Conservation (phyloP, 2,797 vertebrate species). For the Macroramphosus scolopax region DNA sequence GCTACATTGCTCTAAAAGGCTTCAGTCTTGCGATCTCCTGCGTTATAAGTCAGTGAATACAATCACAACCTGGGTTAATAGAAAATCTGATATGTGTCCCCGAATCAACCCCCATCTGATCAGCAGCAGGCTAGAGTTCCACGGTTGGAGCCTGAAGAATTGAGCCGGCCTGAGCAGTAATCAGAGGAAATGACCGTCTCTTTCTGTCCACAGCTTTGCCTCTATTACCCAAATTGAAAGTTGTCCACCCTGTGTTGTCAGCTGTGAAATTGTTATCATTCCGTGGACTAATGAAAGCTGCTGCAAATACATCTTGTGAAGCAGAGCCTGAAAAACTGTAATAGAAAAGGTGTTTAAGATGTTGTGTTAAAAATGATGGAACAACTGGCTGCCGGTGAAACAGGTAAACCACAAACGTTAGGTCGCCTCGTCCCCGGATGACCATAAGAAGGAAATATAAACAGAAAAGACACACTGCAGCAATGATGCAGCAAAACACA, state of each 20-base stretch:
- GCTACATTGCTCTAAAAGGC: not conserved
- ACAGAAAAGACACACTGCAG: conserved; percentile 33
- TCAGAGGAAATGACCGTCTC: conserved; percentile 26
- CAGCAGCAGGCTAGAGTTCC: too few species aligned
- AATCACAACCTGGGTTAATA: conserved; percentile 30
- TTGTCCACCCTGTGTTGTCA: conserved; percentile 9
- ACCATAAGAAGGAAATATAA: conserved; percentile 8
- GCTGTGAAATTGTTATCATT: conserved; percentile 27
- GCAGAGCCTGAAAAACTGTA: conserved; percentile 6
- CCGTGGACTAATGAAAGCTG: conserved; percentile 30
- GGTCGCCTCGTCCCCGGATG: not conserved
- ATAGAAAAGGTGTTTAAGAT: too few species aligned
- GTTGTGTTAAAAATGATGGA: not conserved
- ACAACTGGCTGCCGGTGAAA: not conserved
- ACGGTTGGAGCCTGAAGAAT: too few species aligned
- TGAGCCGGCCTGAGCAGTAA: conserved; percentile 33
- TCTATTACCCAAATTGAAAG: conserved; percentile 20
- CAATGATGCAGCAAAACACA: conserved; percentile 53
- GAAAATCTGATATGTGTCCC: conserved; percentile 32
- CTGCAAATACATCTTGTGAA: conserved; percentile 14
- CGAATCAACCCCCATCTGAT: not conserved
- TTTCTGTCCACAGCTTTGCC: conserved; percentile 16
- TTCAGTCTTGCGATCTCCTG: not conserved
- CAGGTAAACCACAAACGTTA: not conserved
- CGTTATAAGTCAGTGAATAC: conserved; percentile 9